Evolutionary conservation across 2,888 invertebrate genomes (phyloP).

Genomic region (Bellardia bayeri): DNA sequence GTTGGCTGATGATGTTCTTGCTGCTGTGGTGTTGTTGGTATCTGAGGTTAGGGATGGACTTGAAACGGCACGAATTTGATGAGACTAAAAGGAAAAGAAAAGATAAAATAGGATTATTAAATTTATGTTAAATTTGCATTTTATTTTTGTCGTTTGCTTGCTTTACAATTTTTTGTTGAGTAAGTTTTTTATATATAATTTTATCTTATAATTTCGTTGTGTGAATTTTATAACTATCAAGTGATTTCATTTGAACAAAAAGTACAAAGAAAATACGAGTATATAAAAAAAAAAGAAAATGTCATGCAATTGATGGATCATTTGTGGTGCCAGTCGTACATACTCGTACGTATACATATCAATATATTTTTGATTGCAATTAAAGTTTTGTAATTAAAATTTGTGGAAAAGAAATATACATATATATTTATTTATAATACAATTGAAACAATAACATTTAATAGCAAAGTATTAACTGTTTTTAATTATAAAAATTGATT

Average conservation of each 20-base stretch:
- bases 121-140: slow-evolving; percentile 15
- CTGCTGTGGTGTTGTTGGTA: slow-evolving; percentile 69
- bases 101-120: neutral
- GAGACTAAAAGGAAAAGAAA: slow-evolving; percentile 78
- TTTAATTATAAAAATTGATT: too few relatives aligned
- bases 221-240: slow-evolving; percentile 1
- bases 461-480: neutral
- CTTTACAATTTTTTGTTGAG: neutral
- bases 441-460: too few relatives aligned
- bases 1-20: slow-evolving; percentile 39
- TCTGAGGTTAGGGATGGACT: slow-evolving; percentile 83
- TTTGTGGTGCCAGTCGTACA: neutral
- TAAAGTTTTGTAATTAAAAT: slow-evolving; percentile 24
- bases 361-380: slow-evolving; percentile 21
- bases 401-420: neutral
- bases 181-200: neutral
- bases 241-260: neutral
- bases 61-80: slow-evolving; percentile 83
- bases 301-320: slow-evolving; percentile 36
- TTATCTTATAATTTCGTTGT: slow-evolving; percentile 22
- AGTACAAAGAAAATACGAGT: neutral
- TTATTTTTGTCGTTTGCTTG: neutral
- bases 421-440: neutral
- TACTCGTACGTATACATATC: neutral
- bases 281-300: neutral